These are phyloP conservation scores for Athrips mouffetella DNA, from an alignment of 2,888 invertebrate species.

Conservation along the genomic window DNA sequence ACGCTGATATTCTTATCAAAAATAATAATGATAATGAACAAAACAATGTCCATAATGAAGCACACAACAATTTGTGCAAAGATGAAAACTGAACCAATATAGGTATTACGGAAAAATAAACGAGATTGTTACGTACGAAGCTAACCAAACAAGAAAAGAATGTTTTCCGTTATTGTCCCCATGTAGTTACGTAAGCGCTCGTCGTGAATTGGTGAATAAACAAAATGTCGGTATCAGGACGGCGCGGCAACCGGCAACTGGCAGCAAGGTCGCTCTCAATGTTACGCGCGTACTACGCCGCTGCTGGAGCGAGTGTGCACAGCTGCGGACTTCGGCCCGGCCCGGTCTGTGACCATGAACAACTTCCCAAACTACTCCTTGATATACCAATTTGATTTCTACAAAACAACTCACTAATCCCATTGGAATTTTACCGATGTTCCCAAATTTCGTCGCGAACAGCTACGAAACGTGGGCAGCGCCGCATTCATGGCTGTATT, in stretches of 20 bases:
- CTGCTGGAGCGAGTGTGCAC: slow-evolving; percentile 38
- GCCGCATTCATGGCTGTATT: slow-evolving; percentile 19
- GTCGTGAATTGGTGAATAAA: slow-evolving; percentile 22
- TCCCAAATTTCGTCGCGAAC: slow-evolving; percentile 15
- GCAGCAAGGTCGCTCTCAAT: slow-evolving; percentile 67
- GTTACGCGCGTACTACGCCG: slow-evolving; percentile 41
- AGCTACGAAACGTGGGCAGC: slow-evolving; percentile 3
- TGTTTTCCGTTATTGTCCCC: slow-evolving; percentile 11
- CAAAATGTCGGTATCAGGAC: slow-evolving; percentile 37
- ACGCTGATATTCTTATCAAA: too few species aligned
- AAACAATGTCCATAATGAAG: too few species aligned
- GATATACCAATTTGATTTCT: slow-evolving; percentile 23
- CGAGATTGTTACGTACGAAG: not conserved
- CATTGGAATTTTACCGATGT: slow-evolving; percentile 14
- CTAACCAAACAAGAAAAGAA: slow-evolving; percentile 2
- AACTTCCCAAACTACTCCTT: slow-evolving; percentile 18
- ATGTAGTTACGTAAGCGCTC: slow-evolving; percentile 18
- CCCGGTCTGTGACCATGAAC: slow-evolving; percentile 38
- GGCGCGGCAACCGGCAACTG: slow-evolving; percentile 45
- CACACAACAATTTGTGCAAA: slow-evolving; percentile 2
- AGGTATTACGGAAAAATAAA: not conserved
- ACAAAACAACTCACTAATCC: slow-evolving; percentile 9
- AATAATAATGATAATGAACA: too few species aligned
- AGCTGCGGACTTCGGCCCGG: slow-evolving; percentile 37
- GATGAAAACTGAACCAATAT: too few species aligned